phyloP scores from a whole-genome alignment of 2,113 vertebrate species.

The Passerina amoena region DNA sequence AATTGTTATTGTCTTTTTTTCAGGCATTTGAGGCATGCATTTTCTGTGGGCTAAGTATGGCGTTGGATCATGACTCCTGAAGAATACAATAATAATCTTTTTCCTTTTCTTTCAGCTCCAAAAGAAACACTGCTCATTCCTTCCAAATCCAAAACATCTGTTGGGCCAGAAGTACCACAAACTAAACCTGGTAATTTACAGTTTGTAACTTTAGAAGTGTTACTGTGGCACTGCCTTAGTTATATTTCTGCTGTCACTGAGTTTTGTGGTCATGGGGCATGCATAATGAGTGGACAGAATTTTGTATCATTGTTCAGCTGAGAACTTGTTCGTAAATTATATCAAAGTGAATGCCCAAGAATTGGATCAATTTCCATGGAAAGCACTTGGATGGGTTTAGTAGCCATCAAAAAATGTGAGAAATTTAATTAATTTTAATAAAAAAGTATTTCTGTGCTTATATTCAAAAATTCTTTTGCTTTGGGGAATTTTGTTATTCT shows the following conservation, averaged over 20 bases:
- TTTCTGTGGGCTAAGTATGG: conserved; percentile 36
- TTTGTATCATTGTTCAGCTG: neutral
- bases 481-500: neutral
- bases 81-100: conserved; percentile 20
- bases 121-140: conserved; percentile 67
- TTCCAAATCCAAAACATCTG: conserved; percentile 73
- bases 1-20: conserved; percentile 46
- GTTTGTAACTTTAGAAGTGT: neutral
- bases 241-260: neutral
- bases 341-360: neutral
- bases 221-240: neutral
- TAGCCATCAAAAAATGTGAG: neutral
- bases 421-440: neutral
- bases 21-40: conserved; percentile 41
- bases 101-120: conserved; percentile 74
- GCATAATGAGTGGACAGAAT: neutral
- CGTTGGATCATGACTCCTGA: conserved; percentile 14
- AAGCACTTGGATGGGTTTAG: neutral
- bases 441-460: neutral
- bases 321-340: neutral
- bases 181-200: conserved; percentile 74
- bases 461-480: neutral
- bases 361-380: neutral
- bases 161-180: conserved; percentile 58
- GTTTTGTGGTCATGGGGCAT: neutral